Percentiles rank a stretch among this genome's conserved stretches.
These are phyloP conservation scores for Drosophila fuyamai DNA, from an alignment of 1,140 invertebrate species.

Conservation along the genomic window DNA sequence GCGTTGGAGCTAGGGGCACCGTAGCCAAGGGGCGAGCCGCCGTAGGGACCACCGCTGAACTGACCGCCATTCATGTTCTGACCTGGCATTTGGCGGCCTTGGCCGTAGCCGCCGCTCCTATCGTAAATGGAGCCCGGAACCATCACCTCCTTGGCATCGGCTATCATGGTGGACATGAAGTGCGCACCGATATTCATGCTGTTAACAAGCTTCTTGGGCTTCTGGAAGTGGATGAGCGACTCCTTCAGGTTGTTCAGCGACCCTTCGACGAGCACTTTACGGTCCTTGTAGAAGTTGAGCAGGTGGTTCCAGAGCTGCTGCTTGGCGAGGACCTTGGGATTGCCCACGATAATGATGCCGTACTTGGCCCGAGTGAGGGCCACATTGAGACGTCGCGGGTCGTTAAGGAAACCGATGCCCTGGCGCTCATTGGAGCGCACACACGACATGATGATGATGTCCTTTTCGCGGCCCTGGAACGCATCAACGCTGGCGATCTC, in stretches of 20 bases:
- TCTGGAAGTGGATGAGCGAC: conserved; percentile 98
- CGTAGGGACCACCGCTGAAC: conserved; percentile 2
- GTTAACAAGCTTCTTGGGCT: conserved; percentile 98
- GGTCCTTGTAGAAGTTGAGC: conserved; percentile 98
- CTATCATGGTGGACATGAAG: conserved; percentile 98
- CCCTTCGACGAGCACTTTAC: conserved; percentile 98
- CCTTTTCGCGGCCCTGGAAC: conserved; percentile 99
- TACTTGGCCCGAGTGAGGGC: conserved; percentile 98
- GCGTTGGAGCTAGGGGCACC: conserved; percentile 61
- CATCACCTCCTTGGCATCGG: conserved; percentile 95
- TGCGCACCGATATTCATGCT: conserved; percentile 97
- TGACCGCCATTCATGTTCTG: conserved; percentile 31
- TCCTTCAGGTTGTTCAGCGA: conserved; percentile 99
- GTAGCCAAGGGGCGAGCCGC: conserved; percentile 1
- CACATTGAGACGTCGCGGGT: conserved; percentile 98
- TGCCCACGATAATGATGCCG: conserved; percentile 99
- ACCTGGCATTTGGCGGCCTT: conserved; percentile 81
- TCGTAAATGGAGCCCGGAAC: conserved; percentile 94
- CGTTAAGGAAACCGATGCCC: conserved; percentile 98
- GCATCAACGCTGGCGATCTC: conserved; percentile 99
- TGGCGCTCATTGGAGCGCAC: conserved; percentile 96
- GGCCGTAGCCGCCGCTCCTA: conserved; percentile 81
- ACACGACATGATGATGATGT: conserved; percentile 99
- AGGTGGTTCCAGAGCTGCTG: conserved; percentile 99
- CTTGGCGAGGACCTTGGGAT: conserved; percentile 99